Base-by-base conservation (phyloP, 1,140 invertebrate genomes). In the Tetramorium simillimum region DNA sequence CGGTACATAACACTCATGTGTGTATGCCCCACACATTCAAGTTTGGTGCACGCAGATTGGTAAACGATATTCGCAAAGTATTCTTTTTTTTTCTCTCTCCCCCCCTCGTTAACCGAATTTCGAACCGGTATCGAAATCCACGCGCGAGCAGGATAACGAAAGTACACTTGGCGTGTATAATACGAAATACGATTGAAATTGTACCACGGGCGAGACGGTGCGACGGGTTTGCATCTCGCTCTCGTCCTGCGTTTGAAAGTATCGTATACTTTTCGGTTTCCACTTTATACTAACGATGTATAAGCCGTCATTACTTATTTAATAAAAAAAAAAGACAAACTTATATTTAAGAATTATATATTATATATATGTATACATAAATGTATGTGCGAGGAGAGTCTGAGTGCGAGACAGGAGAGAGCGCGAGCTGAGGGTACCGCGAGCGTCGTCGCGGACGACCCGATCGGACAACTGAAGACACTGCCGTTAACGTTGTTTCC, bases 321-420 rank as follows among this genome's bases (percentile, higher is more conserved):
- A 80, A 80, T 46, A 85, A 85, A 65, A 84, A 65, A 84, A 84
- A 49, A 28, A 84, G 16, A 73, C 24, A 37, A 28, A 77, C 21
- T 43, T 62, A 28, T 63, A 85, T 65, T 67, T 63, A 69, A 82
- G 80, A 33, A 82, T 80, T 65, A 65, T 78, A 81, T 21, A 53
- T 12, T 62, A 63, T 43, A 43, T 24, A 40, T 60, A 60, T 24
- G 51, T 43, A 28, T 70, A 69, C 24, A 60, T 51, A 51, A 33
- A 51, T 37, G 49, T 40, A 58, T 78, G 43, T 73, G 70, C 65
- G 49, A 58, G 7, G 4, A 60, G 51, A 75, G 14, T 10, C 28
- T 28, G 49, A 56, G 24, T 53, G 70, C 28, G 10, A 53, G 24
- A 18, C 21, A 28, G 21, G 7, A 72, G 16, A 51, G n/a, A n/a